A percentile compares a stretch with the other conserved stretches of the same genome.
Evolutionary conservation across 2,113 vertebrate genomes (phyloP).

Genomic region (Chroicocephalus ridibundus): DNA sequence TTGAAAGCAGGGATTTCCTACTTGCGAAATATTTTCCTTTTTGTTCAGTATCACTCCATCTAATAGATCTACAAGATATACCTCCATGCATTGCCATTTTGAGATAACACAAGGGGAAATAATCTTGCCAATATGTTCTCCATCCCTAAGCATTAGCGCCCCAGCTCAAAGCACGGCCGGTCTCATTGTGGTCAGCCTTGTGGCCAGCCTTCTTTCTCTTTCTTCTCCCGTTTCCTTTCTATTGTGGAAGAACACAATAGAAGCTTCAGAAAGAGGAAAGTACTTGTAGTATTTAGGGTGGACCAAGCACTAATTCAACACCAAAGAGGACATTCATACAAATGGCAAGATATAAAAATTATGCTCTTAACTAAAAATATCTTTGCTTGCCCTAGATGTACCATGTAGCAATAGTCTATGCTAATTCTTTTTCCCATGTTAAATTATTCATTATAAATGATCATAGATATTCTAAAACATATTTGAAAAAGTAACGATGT

Average conservation of each 20-base stretch:
- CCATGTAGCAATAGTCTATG: background rate
- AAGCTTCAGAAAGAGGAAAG: slow-evolving; percentile 23
- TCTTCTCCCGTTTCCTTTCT: slow-evolving; percentile 37
- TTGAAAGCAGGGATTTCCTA: background rate
- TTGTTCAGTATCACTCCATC: background rate
- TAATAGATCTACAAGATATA: background rate
- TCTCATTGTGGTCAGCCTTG: background rate
- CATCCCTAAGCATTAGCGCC: background rate
- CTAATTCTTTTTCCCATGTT: background rate
- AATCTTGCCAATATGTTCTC: background rate
- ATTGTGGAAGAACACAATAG: slow-evolving; percentile 55
- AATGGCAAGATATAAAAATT: background rate
- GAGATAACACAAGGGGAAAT: background rate
- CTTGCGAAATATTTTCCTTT: background rate
- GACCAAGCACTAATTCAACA: slow-evolving; percentile 16
- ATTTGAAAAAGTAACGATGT: background rate
- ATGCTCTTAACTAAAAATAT: background rate
- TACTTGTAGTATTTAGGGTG: slow-evolving; percentile 28
- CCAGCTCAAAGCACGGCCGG: background rate
- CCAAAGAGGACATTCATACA: background rate
- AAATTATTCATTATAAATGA: background rate
- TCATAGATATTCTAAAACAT: background rate
- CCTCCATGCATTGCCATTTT: background rate
- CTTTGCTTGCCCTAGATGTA: background rate
- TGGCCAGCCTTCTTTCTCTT: slow-evolving; percentile 15